Conservation (phyloP, 2,888 invertebrate species). For the Notodonta dromedarius region DNA sequence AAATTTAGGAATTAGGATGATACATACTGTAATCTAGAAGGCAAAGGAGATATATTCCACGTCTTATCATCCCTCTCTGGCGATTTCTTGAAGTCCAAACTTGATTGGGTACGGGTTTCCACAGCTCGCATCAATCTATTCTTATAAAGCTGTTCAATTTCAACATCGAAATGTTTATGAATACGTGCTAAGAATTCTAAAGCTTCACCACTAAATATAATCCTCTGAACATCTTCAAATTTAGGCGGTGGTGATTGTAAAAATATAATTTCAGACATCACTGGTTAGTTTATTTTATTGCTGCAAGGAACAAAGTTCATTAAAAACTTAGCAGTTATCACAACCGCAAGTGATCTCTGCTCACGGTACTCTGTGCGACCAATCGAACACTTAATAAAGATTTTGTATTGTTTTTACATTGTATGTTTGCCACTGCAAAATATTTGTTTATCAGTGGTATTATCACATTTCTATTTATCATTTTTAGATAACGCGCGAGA, state of each 20-base stretch:
- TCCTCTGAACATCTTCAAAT: conserved; percentile 80
- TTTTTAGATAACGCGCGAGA: background rate
- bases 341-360: background rate
- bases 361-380: too few relatives aligned
- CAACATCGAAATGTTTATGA: conserved; percentile 74
- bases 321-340: background rate
- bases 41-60: conserved; percentile 86
- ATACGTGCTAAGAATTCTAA: conserved; percentile 83
- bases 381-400: background rate
- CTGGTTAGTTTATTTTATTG: background rate
- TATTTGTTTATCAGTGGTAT: background rate
- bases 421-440: background rate
- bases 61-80: conserved; percentile 65
- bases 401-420: background rate
- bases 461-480: conserved; percentile 1
- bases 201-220: conserved; percentile 83
- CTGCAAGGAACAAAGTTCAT: background rate
- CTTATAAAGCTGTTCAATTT: conserved; percentile 75
- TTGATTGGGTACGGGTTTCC: conserved; percentile 48
- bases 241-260: conserved; percentile 81
- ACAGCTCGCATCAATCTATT: conserved; percentile 66
- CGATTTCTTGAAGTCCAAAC: conserved; percentile 72
- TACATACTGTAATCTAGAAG: conserved; percentile 79
- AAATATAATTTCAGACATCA: conserved; percentile 62
- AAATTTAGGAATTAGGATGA: background rate